These are phyloP conservation scores for Hafferia zeledoni DNA, from an alignment of 2,797 vertebrate genomes.

Conservation along the genomic window DNA sequence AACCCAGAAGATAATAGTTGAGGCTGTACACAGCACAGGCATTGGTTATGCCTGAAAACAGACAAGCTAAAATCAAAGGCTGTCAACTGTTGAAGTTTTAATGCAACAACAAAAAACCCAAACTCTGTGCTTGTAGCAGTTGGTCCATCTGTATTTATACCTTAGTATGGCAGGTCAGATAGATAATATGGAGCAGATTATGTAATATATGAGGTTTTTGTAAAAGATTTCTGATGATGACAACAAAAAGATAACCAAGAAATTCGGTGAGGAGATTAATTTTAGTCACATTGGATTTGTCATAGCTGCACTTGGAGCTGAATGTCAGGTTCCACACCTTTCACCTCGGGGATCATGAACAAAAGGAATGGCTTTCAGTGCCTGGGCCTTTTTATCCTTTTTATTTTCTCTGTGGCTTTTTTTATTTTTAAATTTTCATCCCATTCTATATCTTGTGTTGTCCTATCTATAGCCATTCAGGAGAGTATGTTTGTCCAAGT, in stretches of 20 bases:
- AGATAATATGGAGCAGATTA: background rate
- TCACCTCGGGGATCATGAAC: background rate
- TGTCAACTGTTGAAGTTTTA: background rate
- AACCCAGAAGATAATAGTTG: background rate
- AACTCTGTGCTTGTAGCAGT: background rate
- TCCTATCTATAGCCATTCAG: background rate
- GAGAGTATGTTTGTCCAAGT: background rate
- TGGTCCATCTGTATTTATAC: background rate
- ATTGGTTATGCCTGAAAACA: background rate
- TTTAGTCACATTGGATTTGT: constrained; percentile 6
- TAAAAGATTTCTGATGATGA: background rate
- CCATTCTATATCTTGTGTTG: background rate
- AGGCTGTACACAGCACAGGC: background rate
- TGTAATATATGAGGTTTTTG: background rate
- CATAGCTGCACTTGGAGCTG: background rate
- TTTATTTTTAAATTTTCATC: background rate
- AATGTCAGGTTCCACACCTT: background rate
- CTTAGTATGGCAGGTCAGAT: background rate
- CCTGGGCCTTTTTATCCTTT: background rate
- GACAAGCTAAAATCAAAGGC: background rate
- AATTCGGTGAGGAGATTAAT: background rate
- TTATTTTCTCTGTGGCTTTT: background rate
- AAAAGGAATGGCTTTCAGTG: background rate
- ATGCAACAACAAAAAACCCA: background rate
- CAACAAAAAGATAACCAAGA: background rate